A percentile compares a stretch with the other conserved stretches of the same genome.
These are phyloP conservation scores for Cryptophagus acutangulus DNA, from an alignment of 2,888 invertebrate genomes.

Conservation along the genomic window DNA sequence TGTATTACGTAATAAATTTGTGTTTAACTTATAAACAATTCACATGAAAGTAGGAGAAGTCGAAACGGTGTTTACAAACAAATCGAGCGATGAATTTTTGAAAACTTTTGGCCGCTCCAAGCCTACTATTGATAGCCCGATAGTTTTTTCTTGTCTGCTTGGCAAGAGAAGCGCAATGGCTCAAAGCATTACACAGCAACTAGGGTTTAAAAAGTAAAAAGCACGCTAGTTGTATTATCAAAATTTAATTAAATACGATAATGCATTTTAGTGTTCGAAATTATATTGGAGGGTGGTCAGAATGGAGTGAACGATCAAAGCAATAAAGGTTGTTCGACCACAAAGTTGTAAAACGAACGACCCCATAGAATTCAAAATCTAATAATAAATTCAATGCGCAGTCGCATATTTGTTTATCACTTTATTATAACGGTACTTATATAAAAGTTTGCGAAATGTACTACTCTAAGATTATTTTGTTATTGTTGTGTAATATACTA, in stretches of 20 bases:
- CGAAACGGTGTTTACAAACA: background rate
- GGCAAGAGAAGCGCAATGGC: constrained; percentile 4
- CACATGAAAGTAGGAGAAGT: constrained; percentile 2
- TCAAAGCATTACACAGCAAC: constrained; percentile 3
- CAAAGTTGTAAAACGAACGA: no score
- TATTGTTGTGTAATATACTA: no score
- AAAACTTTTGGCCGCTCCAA: background rate
- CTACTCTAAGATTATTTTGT: no score
- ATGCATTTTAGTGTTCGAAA: constrained; percentile 43
- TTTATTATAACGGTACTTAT: background rate
- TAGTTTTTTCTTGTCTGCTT: constrained; percentile 4
- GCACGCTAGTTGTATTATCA: background rate
- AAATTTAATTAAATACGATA: constrained; percentile 10
- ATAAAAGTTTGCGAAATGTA: no score
- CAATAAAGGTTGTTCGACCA: no score
- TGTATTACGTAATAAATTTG: constrained; percentile 26
- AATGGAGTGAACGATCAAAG: constrained; percentile 46
- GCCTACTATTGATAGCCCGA: background rate
- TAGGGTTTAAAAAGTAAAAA: constrained; percentile 2
- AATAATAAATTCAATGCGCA: no score
- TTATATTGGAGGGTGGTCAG: constrained; percentile 50
- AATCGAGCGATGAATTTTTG: constrained; percentile 3
- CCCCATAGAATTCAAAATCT: no score
- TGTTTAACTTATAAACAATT: background rate
- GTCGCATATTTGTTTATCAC: no score